Evolutionary conservation across 1,140 invertebrate species (phyloP).

Genomic region (Solenopsis fugax): DNA sequence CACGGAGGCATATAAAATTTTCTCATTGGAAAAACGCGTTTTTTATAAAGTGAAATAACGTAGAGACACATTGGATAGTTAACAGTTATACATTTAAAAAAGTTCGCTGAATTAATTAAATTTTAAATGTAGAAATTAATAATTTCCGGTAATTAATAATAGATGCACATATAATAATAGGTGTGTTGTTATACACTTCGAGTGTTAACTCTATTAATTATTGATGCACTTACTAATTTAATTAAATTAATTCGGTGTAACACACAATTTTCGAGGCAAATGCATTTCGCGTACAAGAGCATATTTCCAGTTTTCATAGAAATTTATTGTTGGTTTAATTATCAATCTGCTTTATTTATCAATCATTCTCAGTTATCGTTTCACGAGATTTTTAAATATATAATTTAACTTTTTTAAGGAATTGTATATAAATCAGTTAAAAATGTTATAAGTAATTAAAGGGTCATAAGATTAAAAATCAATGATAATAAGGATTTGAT

Average conservation of each 20-base stretch:
- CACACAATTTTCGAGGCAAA: neutral
- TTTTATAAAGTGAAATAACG: neutral
- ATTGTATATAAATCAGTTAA: no score
- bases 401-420: no score
- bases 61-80: neutral
- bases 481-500: no score
- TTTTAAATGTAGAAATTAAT: neutral
- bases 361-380: neutral
- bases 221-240: neutral
- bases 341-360: no score
- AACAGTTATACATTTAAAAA: neutral
- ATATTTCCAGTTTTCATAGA: neutral
- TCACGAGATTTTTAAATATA: neutral
- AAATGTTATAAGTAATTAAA: no score
- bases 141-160: constrained; percentile 1
- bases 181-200: neutral
- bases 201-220: constrained; percentile 30
- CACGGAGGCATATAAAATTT: neutral
- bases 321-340: neutral
- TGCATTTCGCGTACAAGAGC: neutral
- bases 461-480: no score
- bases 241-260: constrained; percentile 9
- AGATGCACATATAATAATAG: neutral
- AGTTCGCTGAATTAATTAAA: neutral
- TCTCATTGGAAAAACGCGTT: neutral